phyloP scores from a whole-genome alignment of 2,888 invertebrate species.

The Pimpla rufipes region DNA sequence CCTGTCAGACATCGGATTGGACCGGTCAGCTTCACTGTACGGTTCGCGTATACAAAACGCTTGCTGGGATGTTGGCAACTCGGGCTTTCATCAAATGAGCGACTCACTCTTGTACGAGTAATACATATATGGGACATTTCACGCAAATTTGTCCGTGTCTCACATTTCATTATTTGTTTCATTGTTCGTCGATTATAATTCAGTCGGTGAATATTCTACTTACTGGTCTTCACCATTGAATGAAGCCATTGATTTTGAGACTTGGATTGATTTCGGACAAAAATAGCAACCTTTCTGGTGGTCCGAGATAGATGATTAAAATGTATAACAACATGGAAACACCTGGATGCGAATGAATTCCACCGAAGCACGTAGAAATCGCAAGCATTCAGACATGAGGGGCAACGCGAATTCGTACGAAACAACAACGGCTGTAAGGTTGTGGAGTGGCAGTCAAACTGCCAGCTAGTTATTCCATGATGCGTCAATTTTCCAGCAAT shows the following conservation, averaged over 20 bases:
- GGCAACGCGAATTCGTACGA: not conserved
- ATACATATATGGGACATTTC: slow-evolving; percentile 12
- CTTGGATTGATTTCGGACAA: too few species aligned
- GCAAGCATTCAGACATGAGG: not conserved
- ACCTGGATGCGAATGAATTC: not conserved
- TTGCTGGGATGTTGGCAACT: slow-evolving; percentile 1
- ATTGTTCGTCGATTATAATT: not conserved
- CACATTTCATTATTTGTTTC: not conserved
- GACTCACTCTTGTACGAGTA: slow-evolving; percentile 22
- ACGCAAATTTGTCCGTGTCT: not conserved
- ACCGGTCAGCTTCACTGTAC: slow-evolving; percentile 27
- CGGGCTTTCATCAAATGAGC: slow-evolving; percentile 40
- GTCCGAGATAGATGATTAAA: slow-evolving; percentile 34
- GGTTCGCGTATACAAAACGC: not conserved
- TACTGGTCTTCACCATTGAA: too few species aligned
- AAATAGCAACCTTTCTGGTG: not conserved
- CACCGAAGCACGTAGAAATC: slow-evolving; percentile 6
- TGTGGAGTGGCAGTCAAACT: slow-evolving; percentile 12
- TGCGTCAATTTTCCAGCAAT: slow-evolving; percentile 29
- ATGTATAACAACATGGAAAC: slow-evolving; percentile 34
- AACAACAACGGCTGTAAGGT: not conserved
- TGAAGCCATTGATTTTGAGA: too few species aligned
- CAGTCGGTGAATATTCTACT: not conserved
- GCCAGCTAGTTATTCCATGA: not conserved
- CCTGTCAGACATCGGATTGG: not conserved